Conservation (phyloP, 1,140 invertebrate species). For the Aphaenogaster floridana region DNA sequence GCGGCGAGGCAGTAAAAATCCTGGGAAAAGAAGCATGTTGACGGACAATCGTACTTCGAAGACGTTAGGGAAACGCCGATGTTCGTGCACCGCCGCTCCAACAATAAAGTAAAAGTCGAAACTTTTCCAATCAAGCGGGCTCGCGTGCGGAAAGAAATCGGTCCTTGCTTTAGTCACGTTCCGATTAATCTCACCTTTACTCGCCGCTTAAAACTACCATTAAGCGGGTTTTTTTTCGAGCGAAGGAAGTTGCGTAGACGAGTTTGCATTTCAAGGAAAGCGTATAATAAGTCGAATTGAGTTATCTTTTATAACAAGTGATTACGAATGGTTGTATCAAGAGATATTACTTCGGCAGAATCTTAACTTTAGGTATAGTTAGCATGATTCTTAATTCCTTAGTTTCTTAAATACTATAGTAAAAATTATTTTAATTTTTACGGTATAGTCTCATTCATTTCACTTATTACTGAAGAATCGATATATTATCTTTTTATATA, state of each 20-base stretch:
- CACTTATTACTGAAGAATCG: not conserved
- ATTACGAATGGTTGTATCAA: not conserved
- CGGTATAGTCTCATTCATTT: not conserved
- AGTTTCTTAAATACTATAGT: not conserved
- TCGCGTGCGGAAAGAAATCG: conserved; percentile 78
- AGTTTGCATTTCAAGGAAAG: not conserved
- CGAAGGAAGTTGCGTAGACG: conserved; percentile 21
- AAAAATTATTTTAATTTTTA: conserved; percentile 13
- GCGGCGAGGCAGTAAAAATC: not conserved
- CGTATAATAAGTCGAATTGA: not conserved
- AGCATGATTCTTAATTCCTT: not conserved
- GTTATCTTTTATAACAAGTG: not conserved
- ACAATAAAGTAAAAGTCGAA: conserved; percentile 76
- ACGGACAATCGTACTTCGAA: conserved; percentile 37
- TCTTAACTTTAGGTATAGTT: not conserved
- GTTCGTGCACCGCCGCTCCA: conserved; percentile 43
- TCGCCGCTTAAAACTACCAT: conserved; percentile 56
- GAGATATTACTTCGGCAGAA: not conserved
- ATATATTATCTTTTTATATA: not conserved
- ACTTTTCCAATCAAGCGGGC: conserved; percentile 83
- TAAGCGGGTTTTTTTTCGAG: conserved; percentile 64
- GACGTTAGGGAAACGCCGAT: conserved; percentile 64
- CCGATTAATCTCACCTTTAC: conserved; percentile 76
- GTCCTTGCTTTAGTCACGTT: conserved; percentile 72
- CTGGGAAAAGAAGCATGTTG: conserved; percentile 5